phyloP scores from a whole-genome alignment of 2,113 vertebrate genomes.

The Nycticebus coucang region DNA sequence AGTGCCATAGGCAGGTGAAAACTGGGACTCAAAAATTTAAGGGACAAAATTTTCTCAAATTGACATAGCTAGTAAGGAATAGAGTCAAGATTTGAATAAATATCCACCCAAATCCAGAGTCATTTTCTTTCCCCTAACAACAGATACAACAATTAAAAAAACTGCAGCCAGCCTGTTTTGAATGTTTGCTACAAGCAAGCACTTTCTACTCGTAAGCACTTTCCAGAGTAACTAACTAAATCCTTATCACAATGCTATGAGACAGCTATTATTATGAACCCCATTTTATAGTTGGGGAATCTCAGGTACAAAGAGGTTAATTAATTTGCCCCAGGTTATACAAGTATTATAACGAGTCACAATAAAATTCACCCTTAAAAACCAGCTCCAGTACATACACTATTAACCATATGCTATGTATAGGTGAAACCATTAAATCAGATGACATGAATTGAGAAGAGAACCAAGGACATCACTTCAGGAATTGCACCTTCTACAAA shows the following conservation, averaged over 20 bases:
- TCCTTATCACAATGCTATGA: not conserved
- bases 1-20: not conserved
- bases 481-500: conserved; percentile 24
- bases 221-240: conserved; percentile 3
- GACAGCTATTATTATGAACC: not conserved
- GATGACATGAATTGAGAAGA: not conserved
- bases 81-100: not conserved
- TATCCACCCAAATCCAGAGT: not conserved
- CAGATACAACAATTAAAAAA: not conserved
- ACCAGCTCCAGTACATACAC: not conserved
- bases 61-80: not conserved
- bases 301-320: conserved; percentile 7
- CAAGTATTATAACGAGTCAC: not conserved
- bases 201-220: not conserved
- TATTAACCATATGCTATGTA: not conserved
- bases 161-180: not conserved
- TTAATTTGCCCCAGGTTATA: not conserved
- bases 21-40: not conserved
- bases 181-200: not conserved
- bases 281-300: not conserved
- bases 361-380: not conserved
- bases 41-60: not conserved
- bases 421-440: not conserved
- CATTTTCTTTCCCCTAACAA: not conserved
- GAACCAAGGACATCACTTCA: not conserved